Conservation (phyloP, 2,797 vertebrate genomes). For the Pogonophryne albipinna region DNA sequence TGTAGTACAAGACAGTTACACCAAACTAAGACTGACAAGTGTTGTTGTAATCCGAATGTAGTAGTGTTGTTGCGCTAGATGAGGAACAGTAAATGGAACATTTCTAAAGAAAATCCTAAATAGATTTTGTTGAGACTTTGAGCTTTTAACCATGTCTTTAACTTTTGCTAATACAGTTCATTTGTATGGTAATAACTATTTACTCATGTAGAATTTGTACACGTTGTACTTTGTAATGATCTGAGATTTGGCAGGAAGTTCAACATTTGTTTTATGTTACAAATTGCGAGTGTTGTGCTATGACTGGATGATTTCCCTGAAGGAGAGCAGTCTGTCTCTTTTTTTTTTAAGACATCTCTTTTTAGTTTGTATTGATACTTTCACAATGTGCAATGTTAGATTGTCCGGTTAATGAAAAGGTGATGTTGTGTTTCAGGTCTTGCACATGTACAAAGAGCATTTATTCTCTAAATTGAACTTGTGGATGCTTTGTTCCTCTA, state of each 20-base stretch:
- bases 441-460: background rate
- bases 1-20: constrained; percentile 39
- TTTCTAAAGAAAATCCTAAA: background rate
- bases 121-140: constrained; percentile 5
- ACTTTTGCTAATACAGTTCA: background rate
- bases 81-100: background rate
- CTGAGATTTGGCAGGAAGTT: too few relatives aligned
- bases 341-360: background rate
- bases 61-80: constrained; percentile 6
- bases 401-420: background rate
- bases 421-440: background rate
- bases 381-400: too few relatives aligned
- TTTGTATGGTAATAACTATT: background rate
- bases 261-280: background rate
- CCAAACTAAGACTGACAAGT: constrained; percentile 34
- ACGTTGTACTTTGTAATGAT: background rate
- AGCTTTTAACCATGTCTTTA: background rate
- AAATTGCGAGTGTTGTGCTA: background rate
- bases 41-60: constrained; percentile 1
- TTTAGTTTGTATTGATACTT: too few relatives aligned
- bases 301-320: background rate
- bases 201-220: background rate
- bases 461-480: background rate
- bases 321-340: too few relatives aligned
- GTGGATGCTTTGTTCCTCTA: background rate